Percentiles rank a stretch among this genome's conserved stretches.
These are phyloP conservation scores for Heliconius eleuchia DNA, from an alignment of 1,140 invertebrate genomes.

Conservation along the genomic window DNA sequence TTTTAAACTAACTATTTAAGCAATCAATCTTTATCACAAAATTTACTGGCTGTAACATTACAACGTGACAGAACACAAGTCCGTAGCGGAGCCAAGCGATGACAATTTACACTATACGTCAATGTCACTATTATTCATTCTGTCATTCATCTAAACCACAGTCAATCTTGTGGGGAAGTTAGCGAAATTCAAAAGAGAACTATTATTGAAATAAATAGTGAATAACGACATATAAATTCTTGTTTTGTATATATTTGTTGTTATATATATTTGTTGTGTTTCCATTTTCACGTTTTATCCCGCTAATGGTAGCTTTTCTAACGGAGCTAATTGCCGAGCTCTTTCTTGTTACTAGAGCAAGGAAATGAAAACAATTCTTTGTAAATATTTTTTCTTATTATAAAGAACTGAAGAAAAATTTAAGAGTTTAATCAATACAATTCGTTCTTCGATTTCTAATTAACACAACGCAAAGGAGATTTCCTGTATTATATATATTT, in stretches of 20 bases:
- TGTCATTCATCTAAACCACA: conserved; percentile 22
- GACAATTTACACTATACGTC: conserved; percentile 28
- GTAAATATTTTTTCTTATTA: too few species aligned
- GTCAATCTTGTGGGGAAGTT: conserved; percentile 24
- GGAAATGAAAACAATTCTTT: too few species aligned
- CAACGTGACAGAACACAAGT: background rate
- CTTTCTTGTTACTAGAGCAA: too few species aligned
- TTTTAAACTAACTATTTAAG: background rate
- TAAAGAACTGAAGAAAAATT: too few species aligned
- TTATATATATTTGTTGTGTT: too few species aligned
- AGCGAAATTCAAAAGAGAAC: background rate
- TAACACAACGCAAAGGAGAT: too few species aligned
- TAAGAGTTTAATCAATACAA: too few species aligned
- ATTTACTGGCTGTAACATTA: conserved; percentile 5
- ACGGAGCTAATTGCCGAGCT: too few species aligned
- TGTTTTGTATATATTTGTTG: background rate
- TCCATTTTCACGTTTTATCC: too few species aligned
- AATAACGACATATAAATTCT: background rate
- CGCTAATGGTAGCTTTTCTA: too few species aligned
- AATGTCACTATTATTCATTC: conserved; percentile 34
- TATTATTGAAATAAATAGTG: background rate
- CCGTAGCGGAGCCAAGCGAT: background rate
- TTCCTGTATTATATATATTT: too few species aligned
- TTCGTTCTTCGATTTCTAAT: too few species aligned
- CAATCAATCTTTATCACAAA: conserved; percentile 5